Evolutionary conservation across 2,113 vertebrate species (phyloP), one percentile per base, ranked within the genome.

Genomic region (Ranitomeya imitator): DNA sequence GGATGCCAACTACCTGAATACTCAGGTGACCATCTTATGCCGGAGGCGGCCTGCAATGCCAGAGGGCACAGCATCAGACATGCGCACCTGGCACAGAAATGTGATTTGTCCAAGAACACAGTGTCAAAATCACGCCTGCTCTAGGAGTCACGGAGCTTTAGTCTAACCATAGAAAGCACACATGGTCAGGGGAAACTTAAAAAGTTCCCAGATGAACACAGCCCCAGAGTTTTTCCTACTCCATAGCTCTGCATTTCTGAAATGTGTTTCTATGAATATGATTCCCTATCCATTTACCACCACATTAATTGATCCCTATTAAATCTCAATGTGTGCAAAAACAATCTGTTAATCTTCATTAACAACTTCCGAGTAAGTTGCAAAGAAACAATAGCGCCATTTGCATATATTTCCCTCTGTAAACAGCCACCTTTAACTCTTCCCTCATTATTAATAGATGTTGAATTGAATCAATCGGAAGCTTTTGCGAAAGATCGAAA

Each of bases 401-500:
- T 84, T 67, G 82, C 82, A 84, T 84, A 84, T 11, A 84, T 84
- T 84, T 84, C 82, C 82, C 82, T 84, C 82, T 71, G 63, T 71
- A 84, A 84, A 84, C 82, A 69, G 82, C 82, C 82, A 84, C 82
- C 82, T 84, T 84, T 84, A 84, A 69, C 82, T 84, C 82, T 55
- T 71, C 63, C n/a, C 65, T 84, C 81, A 84, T 84, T 84, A 84
- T 84, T 84, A 84, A 84, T 84, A 84, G 82, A 84, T 84, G 82
- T 69, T 84, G 82, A 84, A 84, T 84, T 65, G 82, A 84, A 84
- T 84, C 82, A 84, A 84, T 84, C 65, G 82, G 65, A 84, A 69
- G 82, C 82, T 84, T 84, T 83, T 55, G 61, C 63, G 18, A 84
- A 84, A 71, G 82, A 84, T 84, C 82, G 63, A 84, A 84, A 84